Evolutionary conservation across 92 coral and sea anemone species (phyloP), one percentile per base, ranked within the genome.

Genomic region (Zoanthus sociatus): DNA sequence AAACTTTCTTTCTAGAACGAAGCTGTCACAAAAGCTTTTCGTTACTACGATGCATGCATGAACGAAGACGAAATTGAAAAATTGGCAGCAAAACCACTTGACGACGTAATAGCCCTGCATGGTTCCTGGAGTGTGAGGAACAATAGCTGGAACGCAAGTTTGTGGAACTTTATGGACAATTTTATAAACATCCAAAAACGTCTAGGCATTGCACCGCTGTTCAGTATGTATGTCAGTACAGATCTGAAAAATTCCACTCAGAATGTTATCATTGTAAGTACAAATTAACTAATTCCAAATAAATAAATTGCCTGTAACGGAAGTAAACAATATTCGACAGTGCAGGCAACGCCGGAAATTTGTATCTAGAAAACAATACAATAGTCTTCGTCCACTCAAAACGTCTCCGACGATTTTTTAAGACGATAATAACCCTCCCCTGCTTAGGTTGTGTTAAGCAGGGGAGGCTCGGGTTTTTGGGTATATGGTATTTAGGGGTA

Each of bases 101-200:
- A 77, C 9, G 83, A 92, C 9, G 88, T 97, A 21, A 95, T 97
- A 33, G 87, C 86, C 42, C 77, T 78, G 15, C 90, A 88, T 50
- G 94, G 95, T 16, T 93, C 98, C 53, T 97, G 99, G 99, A 95
- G 92, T 33, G 87, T 97, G 1, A 88, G 98, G 5, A 93, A 92
- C 71, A 91, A 83, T 18, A 92, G 89, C 86, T 97, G 98, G 95
- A 89, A 61, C 14, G 92, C 76, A 33, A 67, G 76, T 0, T 76
- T 86, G 1, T 97, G 98, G 98, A 88, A 95, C 79, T 97, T 97
- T 74, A 89, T 92, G 93, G 90, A 79, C 4, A 84, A 90, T 0
- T 90, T 97, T 75, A 92, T 95, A 13, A 84, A 70, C 26, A 92
- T 94, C 42, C 99, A 97, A 76, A 92, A 92, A 68, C 26, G 95